phyloP scores from a whole-genome alignment of 2,797 vertebrate genomes.

The Macropodus opercularis region DNA sequence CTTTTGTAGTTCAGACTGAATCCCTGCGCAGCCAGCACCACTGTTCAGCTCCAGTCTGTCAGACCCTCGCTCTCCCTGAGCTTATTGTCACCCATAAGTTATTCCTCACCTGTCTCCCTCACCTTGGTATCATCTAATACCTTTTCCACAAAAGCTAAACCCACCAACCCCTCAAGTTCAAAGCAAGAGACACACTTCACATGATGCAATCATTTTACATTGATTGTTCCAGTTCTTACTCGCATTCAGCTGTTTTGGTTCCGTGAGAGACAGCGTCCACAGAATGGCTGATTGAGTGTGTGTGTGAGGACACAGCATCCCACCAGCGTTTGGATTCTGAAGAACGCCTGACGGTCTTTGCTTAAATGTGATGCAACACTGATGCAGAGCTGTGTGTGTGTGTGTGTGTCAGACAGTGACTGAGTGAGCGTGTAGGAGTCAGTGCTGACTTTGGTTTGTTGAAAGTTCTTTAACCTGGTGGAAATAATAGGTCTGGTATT shows the following conservation, averaged over 20 bases:
- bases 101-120: slow-evolving; percentile 50
- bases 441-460: slow-evolving; percentile 58
- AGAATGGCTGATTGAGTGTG: slow-evolving; percentile 30
- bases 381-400: slow-evolving; percentile 65
- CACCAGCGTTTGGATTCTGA: slow-evolving; percentile 65
- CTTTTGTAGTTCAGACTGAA: slow-evolving; percentile 16
- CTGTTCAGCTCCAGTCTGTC: slow-evolving; percentile 27
- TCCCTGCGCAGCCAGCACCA: background rate
- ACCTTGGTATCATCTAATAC: slow-evolving; percentile 58
- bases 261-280: slow-evolving; percentile 65
- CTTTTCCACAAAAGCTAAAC: slow-evolving; percentile 67
- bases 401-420: slow-evolving; percentile 34
- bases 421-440: slow-evolving; percentile 54
- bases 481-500: slow-evolving; percentile 73
- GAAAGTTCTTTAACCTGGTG: slow-evolving; percentile 64
- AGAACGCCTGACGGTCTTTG: slow-evolving; percentile 73
- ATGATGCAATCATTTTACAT: slow-evolving; percentile 73
- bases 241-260: slow-evolving; percentile 67
- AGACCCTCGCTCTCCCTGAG: slow-evolving; percentile 23
- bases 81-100: slow-evolving; percentile 38
- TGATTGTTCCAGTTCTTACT: slow-evolving; percentile 66
- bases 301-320: slow-evolving; percentile 50
- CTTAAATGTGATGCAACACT: slow-evolving; percentile 80
- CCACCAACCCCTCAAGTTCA: slow-evolving; percentile 64
- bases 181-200: slow-evolving; percentile 69